Base-by-base conservation (phyloP, 2,888 invertebrate species). In the Orthosia incerta region DNA sequence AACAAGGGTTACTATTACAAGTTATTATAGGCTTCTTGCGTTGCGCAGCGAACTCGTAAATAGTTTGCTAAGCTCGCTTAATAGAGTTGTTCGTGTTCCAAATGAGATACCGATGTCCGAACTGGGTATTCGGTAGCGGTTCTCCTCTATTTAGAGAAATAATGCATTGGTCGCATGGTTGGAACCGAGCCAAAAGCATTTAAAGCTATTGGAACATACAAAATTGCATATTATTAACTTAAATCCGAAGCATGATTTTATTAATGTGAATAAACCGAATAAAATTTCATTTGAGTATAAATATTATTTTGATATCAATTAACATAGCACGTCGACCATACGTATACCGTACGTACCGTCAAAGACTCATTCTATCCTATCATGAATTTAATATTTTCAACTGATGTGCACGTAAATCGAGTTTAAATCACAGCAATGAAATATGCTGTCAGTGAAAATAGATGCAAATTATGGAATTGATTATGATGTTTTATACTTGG, bases 151-250 rank as follows among this genome's bases (percentile, higher is more conserved):
- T 89, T 84, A 84, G 79, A 78, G 78, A 79, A 87, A 89, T 88
- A 87, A 85, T 86, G 76, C 74, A 57, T 74, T 68, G 70, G 68
- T 74, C 70, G 67, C 81, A 60, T 65, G 67, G 63, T 56, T 91
- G 90, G 90, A 87, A 71, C 73, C 23, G 31, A 26, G 89, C 91
- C 90, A 91, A 89, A 80, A 71, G 63, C 70, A 82, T 83, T 82
- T 76, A 74, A 68, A 76, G 76, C 76, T 82, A 86, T 82, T 74
- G 76, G 69, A 80, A 79, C 71, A 85, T 83, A 84, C 84, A 84
- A 77, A 87, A 80, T 83, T 76, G 72, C 82, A 84, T 79, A 68
- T 83, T 81, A 82, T 78, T 84, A 75, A 79, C 48, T 72, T 61
- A 48, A 70, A 57, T 70, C 57, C 18, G 48, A 65, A 18, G 59